A percentile compares a stretch with the other conserved stretches of the same genome.
These are phyloP conservation scores for Drosophila robusta DNA, from an alignment of 2,888 invertebrate genomes.

Conservation along the genomic window DNA sequence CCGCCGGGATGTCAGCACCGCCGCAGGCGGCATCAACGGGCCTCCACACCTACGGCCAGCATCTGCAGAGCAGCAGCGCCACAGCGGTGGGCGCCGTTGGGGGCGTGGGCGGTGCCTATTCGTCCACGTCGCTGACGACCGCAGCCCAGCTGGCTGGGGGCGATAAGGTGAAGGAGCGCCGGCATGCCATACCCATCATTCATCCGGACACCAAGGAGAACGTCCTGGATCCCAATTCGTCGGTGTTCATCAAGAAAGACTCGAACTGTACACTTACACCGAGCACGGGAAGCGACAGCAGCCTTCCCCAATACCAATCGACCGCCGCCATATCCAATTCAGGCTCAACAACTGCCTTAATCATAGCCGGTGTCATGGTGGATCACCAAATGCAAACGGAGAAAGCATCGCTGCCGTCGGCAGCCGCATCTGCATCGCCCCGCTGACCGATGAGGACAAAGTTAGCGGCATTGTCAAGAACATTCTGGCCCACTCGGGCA, in stretches of 20 bases:
- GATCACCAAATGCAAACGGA: slow-evolving; percentile 76
- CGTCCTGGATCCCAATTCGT: slow-evolving; percentile 71
- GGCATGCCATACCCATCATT: slow-evolving; percentile 83
- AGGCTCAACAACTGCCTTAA: slow-evolving; percentile 23
- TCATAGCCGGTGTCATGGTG: slow-evolving; percentile 48
- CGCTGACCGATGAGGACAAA: slow-evolving; percentile 62
- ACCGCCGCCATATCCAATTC: slow-evolving; percentile 20
- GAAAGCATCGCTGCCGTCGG: slow-evolving; percentile 20
- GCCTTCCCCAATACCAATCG: slow-evolving; percentile 48
- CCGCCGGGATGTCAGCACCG: slow-evolving; percentile 45
- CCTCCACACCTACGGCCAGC: slow-evolving; percentile 52
- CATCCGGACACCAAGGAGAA: slow-evolving; percentile 83
- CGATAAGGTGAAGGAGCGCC: slow-evolving; percentile 70
- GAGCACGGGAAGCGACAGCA: slow-evolving; percentile 48
- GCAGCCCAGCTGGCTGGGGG: slow-evolving; percentile 10
- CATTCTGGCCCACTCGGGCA: slow-evolving; percentile 61
- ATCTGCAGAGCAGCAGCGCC: slow-evolving; percentile 47
- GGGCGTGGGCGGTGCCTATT: slow-evolving; percentile 31
- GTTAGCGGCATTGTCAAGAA: slow-evolving; percentile 71
- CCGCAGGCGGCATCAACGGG: slow-evolving; percentile 44
- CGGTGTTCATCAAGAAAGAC: slow-evolving; percentile 62
- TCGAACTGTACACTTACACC: slow-evolving; percentile 59
- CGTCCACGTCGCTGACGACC: slow-evolving; percentile 34
- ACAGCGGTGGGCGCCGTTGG: slow-evolving; percentile 37
- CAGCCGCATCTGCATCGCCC: background rate